Conservation (phyloP, 2,113 vertebrate species). For the Sitta europaea region DNA sequence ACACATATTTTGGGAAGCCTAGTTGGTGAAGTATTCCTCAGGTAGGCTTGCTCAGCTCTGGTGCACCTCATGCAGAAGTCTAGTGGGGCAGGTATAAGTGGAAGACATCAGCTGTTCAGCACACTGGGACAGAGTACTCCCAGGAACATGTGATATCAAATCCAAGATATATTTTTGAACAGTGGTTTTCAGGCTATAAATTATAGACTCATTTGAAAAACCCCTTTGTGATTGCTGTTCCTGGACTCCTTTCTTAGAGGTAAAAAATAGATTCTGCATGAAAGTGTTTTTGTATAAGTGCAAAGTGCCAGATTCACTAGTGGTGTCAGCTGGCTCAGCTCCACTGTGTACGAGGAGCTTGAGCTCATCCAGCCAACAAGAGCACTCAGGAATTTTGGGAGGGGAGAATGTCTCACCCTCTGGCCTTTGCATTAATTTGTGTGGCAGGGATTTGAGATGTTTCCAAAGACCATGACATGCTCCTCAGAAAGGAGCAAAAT, state of each 20-base stretch:
- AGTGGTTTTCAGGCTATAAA: neutral
- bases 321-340: neutral
- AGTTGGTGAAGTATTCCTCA: neutral
- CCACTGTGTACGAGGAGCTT: rapidly evolving
- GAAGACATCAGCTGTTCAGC: neutral
- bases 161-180: neutral
- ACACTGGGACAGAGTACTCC: neutral
- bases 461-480: neutral
- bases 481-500: neutral
- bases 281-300: neutral
- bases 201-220: neutral
- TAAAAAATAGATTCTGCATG: neutral
- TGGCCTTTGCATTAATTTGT: neutral
- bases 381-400: neutral
- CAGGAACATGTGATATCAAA: neutral
- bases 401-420: neutral
- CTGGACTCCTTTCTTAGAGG: neutral
- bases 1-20: neutral
- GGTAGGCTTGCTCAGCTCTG: neutral
- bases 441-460: neutral
- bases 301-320: neutral
- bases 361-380: neutral
- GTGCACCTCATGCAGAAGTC: neutral
- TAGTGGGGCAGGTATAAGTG: neutral
- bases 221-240: neutral